Evolutionary conservation across 35 echinoderm and acorn worm genomes (phyloP).

Genomic region (Heliocidaris tuberculata): DNA sequence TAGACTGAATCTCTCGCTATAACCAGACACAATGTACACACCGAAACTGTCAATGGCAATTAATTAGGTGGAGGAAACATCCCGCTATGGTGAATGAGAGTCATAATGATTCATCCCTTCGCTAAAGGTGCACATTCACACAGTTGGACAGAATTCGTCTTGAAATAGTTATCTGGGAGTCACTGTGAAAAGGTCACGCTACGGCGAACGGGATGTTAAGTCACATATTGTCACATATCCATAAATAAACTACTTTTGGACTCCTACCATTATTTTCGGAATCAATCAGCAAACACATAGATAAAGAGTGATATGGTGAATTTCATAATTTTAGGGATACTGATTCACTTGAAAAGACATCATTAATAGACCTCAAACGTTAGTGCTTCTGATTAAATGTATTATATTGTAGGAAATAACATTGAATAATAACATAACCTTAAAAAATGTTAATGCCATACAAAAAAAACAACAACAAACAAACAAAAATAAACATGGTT

Average conservation of each 20-base stretch:
- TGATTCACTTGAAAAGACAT: too few species aligned
- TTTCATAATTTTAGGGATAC: too few species aligned
- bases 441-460: too few species aligned
- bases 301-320: too few species aligned
- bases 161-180: neutral
- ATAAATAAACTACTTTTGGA: neutral
- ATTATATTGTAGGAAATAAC: too few species aligned
- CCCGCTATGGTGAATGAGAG: neutral
- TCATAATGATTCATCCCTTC: neutral
- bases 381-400: too few species aligned
- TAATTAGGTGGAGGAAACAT: neutral
- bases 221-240: neutral
- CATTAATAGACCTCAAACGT: too few species aligned
- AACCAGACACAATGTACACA: neutral
- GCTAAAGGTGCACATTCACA: neutral
- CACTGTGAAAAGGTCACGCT: neutral
- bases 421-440: too few species aligned
- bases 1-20: neutral
- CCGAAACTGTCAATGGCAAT: neutral
- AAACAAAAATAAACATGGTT: too few species aligned
- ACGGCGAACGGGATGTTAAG: neutral
- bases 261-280: too few species aligned
- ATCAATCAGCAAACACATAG: too few species aligned
- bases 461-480: too few species aligned
- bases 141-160: neutral